phyloP scores from a whole-genome alignment of 2,113 vertebrate genomes.

The Callorhinus ursinus region DNA sequence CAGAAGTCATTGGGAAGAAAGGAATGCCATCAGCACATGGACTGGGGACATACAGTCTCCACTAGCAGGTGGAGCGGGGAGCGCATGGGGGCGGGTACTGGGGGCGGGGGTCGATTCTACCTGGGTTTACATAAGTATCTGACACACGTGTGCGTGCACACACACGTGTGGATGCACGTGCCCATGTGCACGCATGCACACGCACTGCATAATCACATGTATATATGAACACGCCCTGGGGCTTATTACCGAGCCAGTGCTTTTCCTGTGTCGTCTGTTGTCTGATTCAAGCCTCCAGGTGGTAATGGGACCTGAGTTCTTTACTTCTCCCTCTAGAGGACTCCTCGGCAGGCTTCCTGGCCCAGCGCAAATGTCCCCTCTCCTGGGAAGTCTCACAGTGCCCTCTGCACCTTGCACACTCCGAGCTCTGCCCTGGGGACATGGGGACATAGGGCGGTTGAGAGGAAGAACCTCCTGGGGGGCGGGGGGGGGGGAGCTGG shows the following conservation, averaged over 20 bases:
- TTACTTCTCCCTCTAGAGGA: background rate
- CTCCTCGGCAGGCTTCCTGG: too few species aligned
- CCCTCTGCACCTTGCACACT: background rate
- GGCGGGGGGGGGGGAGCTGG: too few species aligned
- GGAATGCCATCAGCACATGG: background rate
- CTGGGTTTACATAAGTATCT: background rate
- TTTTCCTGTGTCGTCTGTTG: background rate
- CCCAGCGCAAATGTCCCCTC: background rate
- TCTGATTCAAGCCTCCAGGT: background rate
- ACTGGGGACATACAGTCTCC: background rate
- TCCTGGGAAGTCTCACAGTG: background rate
- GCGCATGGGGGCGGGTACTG: accelerated
- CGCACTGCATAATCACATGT: accelerated
- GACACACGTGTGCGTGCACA: too few species aligned
- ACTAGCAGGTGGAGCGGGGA: accelerated
- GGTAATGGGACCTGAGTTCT: accelerated
- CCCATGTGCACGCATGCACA: accelerated
- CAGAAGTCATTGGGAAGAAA: background rate
- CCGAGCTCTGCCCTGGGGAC: background rate
- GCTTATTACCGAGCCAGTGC: too few species aligned
- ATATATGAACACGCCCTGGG: background rate
- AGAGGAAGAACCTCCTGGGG: background rate
- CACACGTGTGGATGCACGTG: accelerated
- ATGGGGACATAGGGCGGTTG: background rate
- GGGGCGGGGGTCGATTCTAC: background rate